Conservation (phyloP, 2,888 invertebrate genomes). For the Cordilura impudica region DNA sequence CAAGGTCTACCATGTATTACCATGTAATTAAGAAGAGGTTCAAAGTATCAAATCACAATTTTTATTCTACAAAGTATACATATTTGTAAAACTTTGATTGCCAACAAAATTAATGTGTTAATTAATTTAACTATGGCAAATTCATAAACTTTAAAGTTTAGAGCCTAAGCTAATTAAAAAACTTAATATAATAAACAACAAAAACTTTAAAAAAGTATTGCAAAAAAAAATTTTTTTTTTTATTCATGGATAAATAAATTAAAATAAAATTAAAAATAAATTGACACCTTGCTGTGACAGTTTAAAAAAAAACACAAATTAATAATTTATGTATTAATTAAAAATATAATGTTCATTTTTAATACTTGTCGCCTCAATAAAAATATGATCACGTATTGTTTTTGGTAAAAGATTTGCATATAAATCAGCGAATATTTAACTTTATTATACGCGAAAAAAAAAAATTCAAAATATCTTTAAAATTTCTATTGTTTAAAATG, state of each 20-base stretch:
- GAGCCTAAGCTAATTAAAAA: too few relatives aligned
- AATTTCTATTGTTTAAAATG: background rate
- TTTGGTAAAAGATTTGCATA: background rate
- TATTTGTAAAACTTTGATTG: too few relatives aligned
- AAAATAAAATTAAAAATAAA: conserved; percentile 1
- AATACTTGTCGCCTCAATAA: background rate
- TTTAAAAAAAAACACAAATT: background rate
- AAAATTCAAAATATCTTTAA: background rate
- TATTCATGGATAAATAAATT: background rate
- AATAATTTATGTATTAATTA: background rate
- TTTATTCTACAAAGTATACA: too few relatives aligned
- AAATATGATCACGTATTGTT: background rate
- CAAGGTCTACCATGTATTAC: too few relatives aligned
- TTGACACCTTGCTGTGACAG: background rate
- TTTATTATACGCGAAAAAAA: background rate
- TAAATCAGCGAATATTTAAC: background rate
- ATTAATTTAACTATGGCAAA: too few relatives aligned
- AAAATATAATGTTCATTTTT: background rate
- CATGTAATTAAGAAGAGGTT: too few relatives aligned
- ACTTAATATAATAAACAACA: too few relatives aligned
- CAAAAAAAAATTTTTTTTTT: background rate
- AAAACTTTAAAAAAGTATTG: too few relatives aligned
- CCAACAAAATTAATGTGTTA: too few relatives aligned
- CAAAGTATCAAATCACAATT: too few relatives aligned
- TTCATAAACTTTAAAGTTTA: too few relatives aligned